phyloP scores from a whole-genome alignment of 1,140 invertebrate species.

The Ectropis grisescens region DNA sequence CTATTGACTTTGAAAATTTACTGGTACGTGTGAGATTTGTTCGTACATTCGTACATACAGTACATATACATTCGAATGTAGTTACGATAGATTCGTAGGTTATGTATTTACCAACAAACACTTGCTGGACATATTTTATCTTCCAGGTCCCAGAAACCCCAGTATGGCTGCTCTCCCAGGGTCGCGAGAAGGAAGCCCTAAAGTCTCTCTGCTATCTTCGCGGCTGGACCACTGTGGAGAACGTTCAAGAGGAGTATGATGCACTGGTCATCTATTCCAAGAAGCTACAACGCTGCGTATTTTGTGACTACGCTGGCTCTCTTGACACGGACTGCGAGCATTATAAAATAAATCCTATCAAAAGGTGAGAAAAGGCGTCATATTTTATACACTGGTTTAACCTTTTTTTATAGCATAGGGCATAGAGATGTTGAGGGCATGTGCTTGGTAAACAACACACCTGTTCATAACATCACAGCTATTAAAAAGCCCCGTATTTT shows the following conservation, averaged over 20 bases:
- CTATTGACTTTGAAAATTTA: no score
- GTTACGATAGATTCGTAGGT: no score
- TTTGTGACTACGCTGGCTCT: slow-evolving; percentile 29
- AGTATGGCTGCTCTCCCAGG: slow-evolving; percentile 72
- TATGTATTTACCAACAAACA: no score
- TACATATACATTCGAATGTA: no score
- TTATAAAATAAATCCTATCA: slow-evolving; percentile 34
- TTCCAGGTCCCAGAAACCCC: slow-evolving; percentile 76
- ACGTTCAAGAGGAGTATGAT: slow-evolving; percentile 62
- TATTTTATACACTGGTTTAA: no score
- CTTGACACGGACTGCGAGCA: slow-evolving; percentile 32
- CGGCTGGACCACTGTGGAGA: slow-evolving; percentile 61
- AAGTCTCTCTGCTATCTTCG: slow-evolving; percentile 65
- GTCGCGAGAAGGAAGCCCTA: slow-evolving; percentile 60
- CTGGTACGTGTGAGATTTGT: no score
- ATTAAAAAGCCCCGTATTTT: no score
- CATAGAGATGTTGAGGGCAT: no score
- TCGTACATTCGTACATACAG: no score
- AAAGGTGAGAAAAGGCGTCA: slow-evolving; percentile 33
- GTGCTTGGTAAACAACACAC: no score
- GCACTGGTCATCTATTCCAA: slow-evolving; percentile 43
- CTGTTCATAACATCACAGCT: no score
- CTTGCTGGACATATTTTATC: slow-evolving; percentile 6
- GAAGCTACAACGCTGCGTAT: slow-evolving; percentile 37
- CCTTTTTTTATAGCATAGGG: no score